These are phyloP conservation scores for Oceanites oceanicus DNA, from an alignment of 2,113 vertebrate genomes.

Conservation along the genomic window DNA sequence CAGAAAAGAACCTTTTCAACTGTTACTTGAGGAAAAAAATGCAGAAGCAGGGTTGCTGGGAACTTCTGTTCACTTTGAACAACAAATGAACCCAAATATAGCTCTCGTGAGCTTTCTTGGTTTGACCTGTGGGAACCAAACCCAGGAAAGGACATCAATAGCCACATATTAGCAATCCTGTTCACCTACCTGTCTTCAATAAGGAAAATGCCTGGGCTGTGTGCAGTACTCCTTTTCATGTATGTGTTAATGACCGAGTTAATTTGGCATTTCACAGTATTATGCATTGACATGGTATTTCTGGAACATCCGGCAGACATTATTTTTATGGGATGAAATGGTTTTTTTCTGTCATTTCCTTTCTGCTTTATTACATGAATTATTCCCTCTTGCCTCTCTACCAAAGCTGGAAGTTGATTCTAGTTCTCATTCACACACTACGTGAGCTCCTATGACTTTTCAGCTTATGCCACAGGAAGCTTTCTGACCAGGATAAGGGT, in stretches of 20 bases:
- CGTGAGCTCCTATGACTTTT: neutral
- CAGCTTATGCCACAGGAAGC: conserved; percentile 38
- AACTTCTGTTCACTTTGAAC: neutral
- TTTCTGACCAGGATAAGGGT: neutral
- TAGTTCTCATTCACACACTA: neutral
- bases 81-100: neutral
- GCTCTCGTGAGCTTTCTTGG: neutral
- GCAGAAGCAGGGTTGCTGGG: neutral
- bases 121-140: neutral
- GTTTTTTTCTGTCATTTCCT: neutral
- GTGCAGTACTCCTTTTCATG: neutral
- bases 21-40: neutral
- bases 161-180: neutral
- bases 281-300: neutral
- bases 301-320: neutral
- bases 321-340: neutral
- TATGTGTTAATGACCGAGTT: neutral
- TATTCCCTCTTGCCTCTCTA: neutral
- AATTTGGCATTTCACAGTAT: neutral
- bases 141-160: neutral
- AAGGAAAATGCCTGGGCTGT: neutral
- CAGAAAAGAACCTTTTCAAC: neutral
- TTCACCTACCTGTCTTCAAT: neutral
- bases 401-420: conserved; percentile 7
- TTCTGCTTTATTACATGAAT: neutral